Evolutionary conservation across 2,113 vertebrate species (phyloP).

Genomic region (Oostethus manadensis): DNA sequence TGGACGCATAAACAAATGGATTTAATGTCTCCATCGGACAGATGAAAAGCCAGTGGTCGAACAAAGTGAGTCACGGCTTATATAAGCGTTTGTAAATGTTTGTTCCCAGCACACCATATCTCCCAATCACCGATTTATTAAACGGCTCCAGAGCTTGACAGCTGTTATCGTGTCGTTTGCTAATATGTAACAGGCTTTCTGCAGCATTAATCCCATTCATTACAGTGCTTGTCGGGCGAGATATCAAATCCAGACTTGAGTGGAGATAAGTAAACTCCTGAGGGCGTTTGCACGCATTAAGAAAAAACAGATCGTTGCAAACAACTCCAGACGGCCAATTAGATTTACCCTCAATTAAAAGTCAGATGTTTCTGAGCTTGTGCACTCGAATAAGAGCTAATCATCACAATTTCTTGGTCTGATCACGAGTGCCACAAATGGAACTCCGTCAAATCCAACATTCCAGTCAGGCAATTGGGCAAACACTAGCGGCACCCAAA

Average conservation of each 20-base stretch:
- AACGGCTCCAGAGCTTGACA: constrained; percentile 14
- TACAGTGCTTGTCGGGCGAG: constrained; percentile 17
- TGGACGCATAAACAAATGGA: too few relatives aligned
- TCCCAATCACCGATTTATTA: constrained; percentile 16
- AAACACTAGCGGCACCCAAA: background rate
- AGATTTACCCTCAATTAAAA: constrained; percentile 12
- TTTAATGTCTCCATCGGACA: background rate
- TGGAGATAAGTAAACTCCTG: constrained; percentile 17
- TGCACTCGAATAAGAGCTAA: background rate
- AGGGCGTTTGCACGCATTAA: constrained; percentile 11
- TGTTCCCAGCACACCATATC: background rate
- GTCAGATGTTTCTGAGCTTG: background rate
- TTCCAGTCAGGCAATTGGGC: constrained; percentile 1
- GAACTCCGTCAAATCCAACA: background rate
- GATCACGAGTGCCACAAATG: too few relatives aligned
- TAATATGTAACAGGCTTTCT: constrained; percentile 24
- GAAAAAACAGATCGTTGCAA: constrained; percentile 1
- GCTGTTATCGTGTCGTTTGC: constrained; percentile 27
- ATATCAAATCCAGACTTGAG: constrained; percentile 22
- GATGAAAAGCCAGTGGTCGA: background rate
- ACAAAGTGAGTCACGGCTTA: background rate
- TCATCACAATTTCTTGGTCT: background rate
- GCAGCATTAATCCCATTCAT: constrained; percentile 20
- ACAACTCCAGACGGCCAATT: constrained; percentile 9
- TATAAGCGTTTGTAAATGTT: constrained; percentile 1